Evolutionary conservation across 1,140 invertebrate species (phyloP), one percentile per base, ranked within the genome.

Genomic region (Heliconius hermathena): DNA sequence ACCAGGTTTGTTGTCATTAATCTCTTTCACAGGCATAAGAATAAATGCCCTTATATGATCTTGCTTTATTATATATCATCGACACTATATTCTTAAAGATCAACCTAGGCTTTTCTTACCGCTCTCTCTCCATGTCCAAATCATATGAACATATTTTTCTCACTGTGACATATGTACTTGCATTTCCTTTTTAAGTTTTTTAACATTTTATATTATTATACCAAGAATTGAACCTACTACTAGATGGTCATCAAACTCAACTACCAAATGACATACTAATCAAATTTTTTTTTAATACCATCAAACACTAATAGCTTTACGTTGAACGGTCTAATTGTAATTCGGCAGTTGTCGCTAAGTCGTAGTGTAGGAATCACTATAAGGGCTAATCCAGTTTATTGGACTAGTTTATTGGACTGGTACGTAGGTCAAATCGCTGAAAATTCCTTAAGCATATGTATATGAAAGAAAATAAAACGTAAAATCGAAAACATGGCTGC

Each of bases 321-420:
- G 9, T 26, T 60, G 54, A 60, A 60, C 54, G 54, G 54, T 60
- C 54, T 60, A 22, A 60, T 22, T 72, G 46, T 75, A 80, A 77
- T 82, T 81, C 73, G 72, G 77, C 70, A 54, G 72, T 57, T 77
- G 76, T 72, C 38, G 71, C 49, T 84, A 82, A 82, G 83, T 79
- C 76, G 26, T 26, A 73, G 60, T 57, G 22, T 2, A 76, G 60
- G 83, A 82, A 84, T 82, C 83, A 82, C 81, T 81, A 84, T 81
- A 84, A 84, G n/a, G 29, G 66, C n/a, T 80, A 82, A 82, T 82
- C 81, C 75, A 77, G 75, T 82, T 82, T 79, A 78, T 74, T 70
- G 36, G 54, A 73, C 54, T 78, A 74, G 41, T 26, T 54, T 49
- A 49, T 49, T 52, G 18, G 49, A 52, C 49, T 52, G 49, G 73